Evolutionary conservation across 2,888 invertebrate genomes (phyloP).

Genomic region (Deilephila porcellus): DNA sequence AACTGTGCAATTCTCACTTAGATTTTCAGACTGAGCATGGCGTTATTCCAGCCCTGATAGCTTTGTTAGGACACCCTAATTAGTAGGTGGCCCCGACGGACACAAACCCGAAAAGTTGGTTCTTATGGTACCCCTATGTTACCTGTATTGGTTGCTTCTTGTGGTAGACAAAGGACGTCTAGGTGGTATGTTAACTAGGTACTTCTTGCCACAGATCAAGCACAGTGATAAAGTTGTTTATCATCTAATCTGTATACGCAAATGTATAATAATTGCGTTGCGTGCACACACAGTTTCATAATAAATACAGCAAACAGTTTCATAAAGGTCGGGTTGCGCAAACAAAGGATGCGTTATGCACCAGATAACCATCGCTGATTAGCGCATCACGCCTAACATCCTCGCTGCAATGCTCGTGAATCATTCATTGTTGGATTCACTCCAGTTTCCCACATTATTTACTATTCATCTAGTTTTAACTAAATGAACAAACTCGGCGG

Average conservation of each 20-base stretch:
- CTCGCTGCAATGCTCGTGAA: background rate
- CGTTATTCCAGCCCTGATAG: too few relatives aligned
- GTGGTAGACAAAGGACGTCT: too few relatives aligned
- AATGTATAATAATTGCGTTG: slow-evolving; percentile 10
- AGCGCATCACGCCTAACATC: slow-evolving; percentile 22
- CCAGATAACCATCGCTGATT: slow-evolving; percentile 30
- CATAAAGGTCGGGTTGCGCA: slow-evolving; percentile 38
- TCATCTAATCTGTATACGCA: background rate
- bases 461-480: background rate
- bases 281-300: background rate
- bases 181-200: too few relatives aligned
- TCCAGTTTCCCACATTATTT: background rate
- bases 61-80: too few relatives aligned
- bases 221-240: background rate
- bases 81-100: too few relatives aligned
- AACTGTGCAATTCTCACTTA: too few relatives aligned
- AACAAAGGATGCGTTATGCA: slow-evolving; percentile 43
- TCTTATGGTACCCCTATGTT: too few relatives aligned
- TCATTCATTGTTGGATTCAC: background rate
- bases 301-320: slow-evolving; percentile 23
- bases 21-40: too few relatives aligned
- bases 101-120: too few relatives aligned
- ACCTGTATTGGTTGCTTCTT: too few relatives aligned
- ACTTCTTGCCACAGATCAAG: background rate
- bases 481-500: too few relatives aligned